A percentile compares a stretch with the other conserved stretches of the same genome.
These are phyloP conservation scores for Pseudomyrmex cubaensis DNA, from an alignment of 1,140 invertebrate species.

Conservation along the genomic window DNA sequence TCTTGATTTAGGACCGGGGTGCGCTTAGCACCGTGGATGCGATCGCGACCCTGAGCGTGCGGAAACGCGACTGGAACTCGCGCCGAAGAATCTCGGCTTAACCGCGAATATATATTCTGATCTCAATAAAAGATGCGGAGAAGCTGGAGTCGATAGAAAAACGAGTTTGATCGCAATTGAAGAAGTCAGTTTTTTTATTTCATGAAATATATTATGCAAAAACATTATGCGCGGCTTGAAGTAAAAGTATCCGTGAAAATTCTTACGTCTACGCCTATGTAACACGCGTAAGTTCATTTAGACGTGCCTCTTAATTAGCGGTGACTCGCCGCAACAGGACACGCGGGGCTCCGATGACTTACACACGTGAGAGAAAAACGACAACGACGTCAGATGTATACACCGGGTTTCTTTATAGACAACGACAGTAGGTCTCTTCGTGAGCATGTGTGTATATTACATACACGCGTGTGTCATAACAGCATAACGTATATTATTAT, in stretches of 20 bases:
- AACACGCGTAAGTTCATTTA: slow-evolving; percentile 16
- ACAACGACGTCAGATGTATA: slow-evolving; percentile 10
- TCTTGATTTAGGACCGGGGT: slow-evolving; percentile 56
- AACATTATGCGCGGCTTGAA: too few species aligned
- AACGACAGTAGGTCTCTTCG: slow-evolving; percentile 9
- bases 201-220: too few species aligned
- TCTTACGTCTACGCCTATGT: slow-evolving; percentile 18
- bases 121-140: background rate
- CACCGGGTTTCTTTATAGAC: slow-evolving; percentile 10
- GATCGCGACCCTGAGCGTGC: slow-evolving; percentile 38
- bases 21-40: slow-evolving; percentile 45
- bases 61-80: slow-evolving; percentile 33
- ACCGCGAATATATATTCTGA: background rate
- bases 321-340: slow-evolving; percentile 26
- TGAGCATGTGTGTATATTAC: background rate
- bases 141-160: background rate
- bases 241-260: background rate
- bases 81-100: background rate
- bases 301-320: slow-evolving; percentile 46
- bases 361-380: slow-evolving; percentile 21
- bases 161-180: background rate
- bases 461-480: slow-evolving; percentile 27
- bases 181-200: too few species aligned
- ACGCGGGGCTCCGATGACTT: slow-evolving; percentile 27
- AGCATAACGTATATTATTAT: slow-evolving; percentile 48